Evolutionary conservation across 2,797 vertebrate species (phyloP).

Genomic region (Typhlichthys subterraneus): DNA sequence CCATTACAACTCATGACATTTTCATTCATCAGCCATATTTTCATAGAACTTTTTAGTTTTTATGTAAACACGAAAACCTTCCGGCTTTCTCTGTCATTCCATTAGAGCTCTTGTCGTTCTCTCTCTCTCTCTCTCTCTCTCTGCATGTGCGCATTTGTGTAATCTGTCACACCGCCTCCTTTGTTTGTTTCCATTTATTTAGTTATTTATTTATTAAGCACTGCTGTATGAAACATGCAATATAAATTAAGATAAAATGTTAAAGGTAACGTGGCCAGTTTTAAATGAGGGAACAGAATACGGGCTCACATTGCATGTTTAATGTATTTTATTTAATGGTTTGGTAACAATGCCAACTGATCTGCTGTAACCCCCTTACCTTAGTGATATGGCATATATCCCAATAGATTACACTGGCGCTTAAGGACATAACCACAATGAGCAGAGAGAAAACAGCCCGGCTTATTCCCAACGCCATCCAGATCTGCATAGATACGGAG

Average conservation of each 20-base stretch:
- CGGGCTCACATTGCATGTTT: neutral
- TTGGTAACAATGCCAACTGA: neutral
- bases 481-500: conserved; percentile 84
- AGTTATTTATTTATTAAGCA: neutral
- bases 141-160: neutral
- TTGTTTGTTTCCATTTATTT: neutral
- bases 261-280: neutral
- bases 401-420: conserved; percentile 82
- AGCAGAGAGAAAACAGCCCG: conserved; percentile 92
- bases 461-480: conserved; percentile 94
- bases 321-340: neutral
- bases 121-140: neutral
- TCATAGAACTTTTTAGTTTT: no score
- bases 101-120: neutral
- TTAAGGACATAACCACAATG: conserved; percentile 86
- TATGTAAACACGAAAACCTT: no score
- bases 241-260: no score
- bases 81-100: no score
- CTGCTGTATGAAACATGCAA: no score
- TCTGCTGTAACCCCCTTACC: conserved; percentile 6
- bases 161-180: no score
- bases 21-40: no score
- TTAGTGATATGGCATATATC: conserved; percentile 15
- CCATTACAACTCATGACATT: neutral
- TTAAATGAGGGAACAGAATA: neutral